Evolutionary conservation across 2,113 vertebrate genomes (phyloP), one percentile per base, ranked within the genome.

Genomic region (Rhea americana): DNA sequence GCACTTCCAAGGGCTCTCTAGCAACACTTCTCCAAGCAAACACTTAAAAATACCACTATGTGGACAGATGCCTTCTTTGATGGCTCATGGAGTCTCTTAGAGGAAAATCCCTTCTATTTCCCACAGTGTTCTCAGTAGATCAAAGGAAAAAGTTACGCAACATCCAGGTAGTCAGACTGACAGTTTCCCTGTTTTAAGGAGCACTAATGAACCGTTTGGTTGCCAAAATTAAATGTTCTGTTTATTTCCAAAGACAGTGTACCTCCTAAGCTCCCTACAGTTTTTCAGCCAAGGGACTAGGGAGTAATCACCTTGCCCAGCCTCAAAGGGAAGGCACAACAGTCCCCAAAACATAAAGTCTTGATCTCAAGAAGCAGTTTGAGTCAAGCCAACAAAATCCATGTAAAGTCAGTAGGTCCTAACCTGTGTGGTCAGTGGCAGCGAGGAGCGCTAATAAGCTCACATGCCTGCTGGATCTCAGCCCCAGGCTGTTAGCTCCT

Each of bases 391-490:
- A 80, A 48, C 25, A 74, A 83, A 88, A 45, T 26, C 32, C 8
- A 4, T 1, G 7, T 50, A 73, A 35, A 81, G 24, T 4, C 45
- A 15, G 9, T 71, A 50, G 41, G 5, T 80, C 65, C 20, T 87
- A 9, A 21, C 11, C 58, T 26, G 19, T 26, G 53, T 25, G 28
- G 53, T 55, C 53, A 55, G 26, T 26, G 26, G 17, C 18, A 80
- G 51, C 22, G 37, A 58, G 51, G 16, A 85, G 53, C 30, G 76
- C 30, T 2, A 1, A 26, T 9, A 26, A 82, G 4, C 11, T 61
- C 2, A 0, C 0, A 1, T 21, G 11, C 22, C 30, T 53, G 30
- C 5, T 17, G 11, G 15, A 12, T 70, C 41, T 55, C 50, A 74
- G 59, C 16, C 19, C 13, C 26, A 63, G 7, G 22, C 20, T 79